Evolutionary conservation across 2,797 vertebrate species (phyloP).

Genomic region (Psittacula derbiana): DNA sequence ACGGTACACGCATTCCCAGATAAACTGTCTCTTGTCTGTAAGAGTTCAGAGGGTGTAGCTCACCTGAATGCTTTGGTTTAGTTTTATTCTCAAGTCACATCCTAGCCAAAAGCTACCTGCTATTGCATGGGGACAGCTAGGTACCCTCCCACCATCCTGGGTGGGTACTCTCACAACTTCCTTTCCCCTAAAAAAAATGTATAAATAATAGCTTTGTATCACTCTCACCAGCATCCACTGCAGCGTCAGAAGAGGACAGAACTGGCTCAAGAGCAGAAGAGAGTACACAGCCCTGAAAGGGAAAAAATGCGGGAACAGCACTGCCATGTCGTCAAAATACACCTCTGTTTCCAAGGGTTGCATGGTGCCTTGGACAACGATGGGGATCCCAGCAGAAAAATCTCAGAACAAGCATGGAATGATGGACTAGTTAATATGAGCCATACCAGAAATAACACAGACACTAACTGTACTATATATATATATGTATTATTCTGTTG

Average conservation of each 20-base stretch:
- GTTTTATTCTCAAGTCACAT: not conserved
- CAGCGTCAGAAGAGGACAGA: not conserved
- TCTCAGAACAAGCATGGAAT: not conserved
- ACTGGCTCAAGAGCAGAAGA: not conserved
- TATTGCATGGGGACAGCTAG: fast-evolving
- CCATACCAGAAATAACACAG: not conserved
- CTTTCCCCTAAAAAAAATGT: not conserved
- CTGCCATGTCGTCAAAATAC: not conserved
- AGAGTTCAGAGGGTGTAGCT: not conserved
- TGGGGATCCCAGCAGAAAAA: not conserved
- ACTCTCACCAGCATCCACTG: not conserved
- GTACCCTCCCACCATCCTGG: not conserved
- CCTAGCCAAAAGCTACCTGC: not conserved
- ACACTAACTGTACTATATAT: not conserved
- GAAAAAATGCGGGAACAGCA: not conserved
- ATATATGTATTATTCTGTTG: not conserved
- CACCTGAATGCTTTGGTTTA: not conserved
- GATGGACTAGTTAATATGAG: not conserved
- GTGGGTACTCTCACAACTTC: not conserved
- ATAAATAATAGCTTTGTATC: not conserved
- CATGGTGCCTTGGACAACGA: fast-evolving
- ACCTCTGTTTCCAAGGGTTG: not conserved
- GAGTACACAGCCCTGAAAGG: not conserved
- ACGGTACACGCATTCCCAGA: not conserved
- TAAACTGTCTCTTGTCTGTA: fast-evolving